A percentile compares a stretch with the other conserved stretches of the same genome.
Evolutionary conservation across 2,113 vertebrate genomes (phyloP).

Genomic region (Catagonus wagneri): DNA sequence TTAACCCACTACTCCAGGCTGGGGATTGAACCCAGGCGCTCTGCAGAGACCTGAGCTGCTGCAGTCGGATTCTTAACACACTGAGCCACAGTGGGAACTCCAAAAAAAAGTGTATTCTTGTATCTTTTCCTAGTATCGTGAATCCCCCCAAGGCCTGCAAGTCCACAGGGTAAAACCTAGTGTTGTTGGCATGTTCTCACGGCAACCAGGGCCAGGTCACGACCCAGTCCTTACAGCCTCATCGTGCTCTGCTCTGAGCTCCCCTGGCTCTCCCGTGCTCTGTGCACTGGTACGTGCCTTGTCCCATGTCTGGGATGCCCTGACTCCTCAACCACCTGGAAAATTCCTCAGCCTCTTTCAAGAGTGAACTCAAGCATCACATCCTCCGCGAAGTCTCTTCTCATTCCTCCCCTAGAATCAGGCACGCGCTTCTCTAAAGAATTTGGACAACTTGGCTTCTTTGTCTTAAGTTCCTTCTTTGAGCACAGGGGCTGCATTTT

Average conservation of each 20-base stretch:
- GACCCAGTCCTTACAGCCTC: accelerated
- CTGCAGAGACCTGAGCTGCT: too few relatives aligned
- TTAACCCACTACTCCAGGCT: too few relatives aligned
- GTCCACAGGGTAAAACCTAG: not conserved
- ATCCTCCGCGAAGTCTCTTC: not conserved
- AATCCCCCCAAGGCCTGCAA: not conserved
- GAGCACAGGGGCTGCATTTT: not conserved
- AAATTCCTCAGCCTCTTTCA: not conserved
- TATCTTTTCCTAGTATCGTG: not conserved
- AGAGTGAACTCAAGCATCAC: not conserved
- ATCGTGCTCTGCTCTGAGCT: not conserved
- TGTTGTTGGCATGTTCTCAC: not conserved
- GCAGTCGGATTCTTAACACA: too few relatives aligned
- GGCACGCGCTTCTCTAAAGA: not conserved
- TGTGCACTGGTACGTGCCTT: not conserved
- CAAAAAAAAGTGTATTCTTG: not conserved
- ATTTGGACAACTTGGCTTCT: not conserved
- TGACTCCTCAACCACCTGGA: not conserved
- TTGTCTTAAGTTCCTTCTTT: constrained; percentile 21
- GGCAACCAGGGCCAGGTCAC: not conserved
- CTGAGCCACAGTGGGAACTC: too few relatives aligned
- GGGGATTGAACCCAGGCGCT: too few relatives aligned
- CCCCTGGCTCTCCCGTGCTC: not conserved
- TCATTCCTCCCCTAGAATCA: not conserved
- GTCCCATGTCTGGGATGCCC: not conserved